These are phyloP conservation scores for Grammomys dolichurus DNA, from an alignment of 2,113 vertebrate species.

Conservation along the genomic window DNA sequence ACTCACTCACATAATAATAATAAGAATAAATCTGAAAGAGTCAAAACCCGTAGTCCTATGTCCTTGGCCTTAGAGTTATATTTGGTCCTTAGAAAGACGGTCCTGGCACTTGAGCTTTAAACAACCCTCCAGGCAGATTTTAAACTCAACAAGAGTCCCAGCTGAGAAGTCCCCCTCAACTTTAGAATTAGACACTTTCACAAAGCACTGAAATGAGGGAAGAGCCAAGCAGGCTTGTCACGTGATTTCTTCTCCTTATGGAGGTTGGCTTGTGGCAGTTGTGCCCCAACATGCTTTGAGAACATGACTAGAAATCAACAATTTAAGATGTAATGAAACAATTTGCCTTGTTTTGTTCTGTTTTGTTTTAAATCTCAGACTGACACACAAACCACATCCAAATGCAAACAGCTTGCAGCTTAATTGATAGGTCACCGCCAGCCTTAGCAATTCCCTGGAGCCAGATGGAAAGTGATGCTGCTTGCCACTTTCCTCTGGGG, in stretches of 20 bases:
- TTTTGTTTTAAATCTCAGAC: constrained; percentile 63
- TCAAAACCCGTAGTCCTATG: background rate
- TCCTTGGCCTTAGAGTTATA: background rate
- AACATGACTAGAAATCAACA: constrained; percentile 48
- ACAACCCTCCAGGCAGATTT: background rate
- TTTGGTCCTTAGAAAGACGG: background rate
- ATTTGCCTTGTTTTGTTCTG: constrained; percentile 46
- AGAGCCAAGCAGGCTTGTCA: background rate
- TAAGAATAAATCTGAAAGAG: background rate
- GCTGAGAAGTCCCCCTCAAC: background rate
- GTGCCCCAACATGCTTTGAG: background rate
- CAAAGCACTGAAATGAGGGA: background rate
- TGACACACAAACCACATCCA: constrained; percentile 39
- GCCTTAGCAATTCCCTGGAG: background rate
- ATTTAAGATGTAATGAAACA: background rate
- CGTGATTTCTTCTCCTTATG: background rate
- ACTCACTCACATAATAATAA: background rate
- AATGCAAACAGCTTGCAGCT: constrained; percentile 54
- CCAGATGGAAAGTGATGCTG: background rate
- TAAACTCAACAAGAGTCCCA: background rate
- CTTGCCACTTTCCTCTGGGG: background rate
- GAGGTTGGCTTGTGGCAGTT: background rate
- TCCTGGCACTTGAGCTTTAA: background rate
- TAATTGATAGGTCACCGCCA: constrained; percentile 22
- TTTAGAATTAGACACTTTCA: constrained; percentile 3